Evolutionary conservation across 2,113 vertebrate genomes (phyloP), one percentile per base, ranked within the genome.

Genomic region (Mesocricetus auratus): DNA sequence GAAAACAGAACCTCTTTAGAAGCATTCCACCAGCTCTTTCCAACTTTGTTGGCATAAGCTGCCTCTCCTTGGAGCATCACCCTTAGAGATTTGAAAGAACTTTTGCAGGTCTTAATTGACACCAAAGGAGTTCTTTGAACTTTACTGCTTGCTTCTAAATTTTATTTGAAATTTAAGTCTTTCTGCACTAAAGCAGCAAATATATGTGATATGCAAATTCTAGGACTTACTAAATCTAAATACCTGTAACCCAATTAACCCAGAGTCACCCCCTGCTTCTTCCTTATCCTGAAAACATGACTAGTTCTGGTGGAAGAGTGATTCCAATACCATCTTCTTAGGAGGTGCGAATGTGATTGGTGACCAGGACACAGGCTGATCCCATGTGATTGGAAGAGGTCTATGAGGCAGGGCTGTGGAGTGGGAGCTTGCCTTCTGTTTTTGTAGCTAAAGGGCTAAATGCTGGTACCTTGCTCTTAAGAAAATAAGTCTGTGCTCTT

Each of bases 101-200:
- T 86, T 77, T n/a, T 21, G 5, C 85, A 92, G 53, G n/a, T 94
- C 56, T 94, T 97, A 94, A 97, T 64, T 95, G 97, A 97, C 92
- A 96, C 94, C 87, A 89, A 21, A 97, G 79, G 79, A 96, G 45
- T 73, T 86, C 75, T 97, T 95, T 94, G 68, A 97, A 93, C 81
- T 92, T 96, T 64, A 74, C 42, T 86, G 66, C 83, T 93, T 95
- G 71, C 83, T 94, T 95, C 87, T 81, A 71, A 96, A 96, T 83
- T 45, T 7, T 92, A 93, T 81, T 93, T 97, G 92, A 97, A 97
- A 78, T 60, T 53, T 86, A 96, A 96, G 60, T 86, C 60, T 94
- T 94, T 79, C 74, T 96, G 22, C 31, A 53, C 60, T 89, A 82
- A 97, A 90, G 91, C 83, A 79, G n/a, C 12, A 22, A 90, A 86